phyloP scores from a whole-genome alignment of 1,140 invertebrate genomes.

The Lepidurus couesii region DNA sequence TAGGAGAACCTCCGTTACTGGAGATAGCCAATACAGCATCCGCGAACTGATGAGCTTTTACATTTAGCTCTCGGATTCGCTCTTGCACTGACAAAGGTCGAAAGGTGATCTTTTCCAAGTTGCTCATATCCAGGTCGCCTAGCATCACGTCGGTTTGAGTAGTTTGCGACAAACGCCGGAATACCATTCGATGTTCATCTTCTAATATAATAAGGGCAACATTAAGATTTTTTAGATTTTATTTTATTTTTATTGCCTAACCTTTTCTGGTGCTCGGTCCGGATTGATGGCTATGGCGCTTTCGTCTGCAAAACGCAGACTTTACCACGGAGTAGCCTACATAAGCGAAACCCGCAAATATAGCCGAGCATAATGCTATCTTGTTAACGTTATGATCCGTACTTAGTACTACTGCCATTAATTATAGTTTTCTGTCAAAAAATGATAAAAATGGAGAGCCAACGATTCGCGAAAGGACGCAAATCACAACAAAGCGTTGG shows the following conservation, averaged over 20 bases:
- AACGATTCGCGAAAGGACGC: too few relatives aligned
- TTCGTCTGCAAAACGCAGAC: conserved; percentile 48
- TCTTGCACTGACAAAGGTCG: conserved; percentile 50
- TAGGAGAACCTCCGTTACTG: conserved; percentile 39
- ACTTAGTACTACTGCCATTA: conserved; percentile 14
- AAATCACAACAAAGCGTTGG: background rate
- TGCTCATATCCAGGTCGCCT: conserved; percentile 47
- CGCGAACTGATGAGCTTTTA: conserved; percentile 50
- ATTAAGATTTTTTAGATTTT: conserved; percentile 26
- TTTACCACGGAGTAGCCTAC: conserved; percentile 52
- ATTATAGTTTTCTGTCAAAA: background rate
- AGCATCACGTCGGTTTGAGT: conserved; percentile 51
- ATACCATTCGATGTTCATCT: conserved; percentile 45
- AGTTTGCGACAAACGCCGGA: conserved; percentile 49
- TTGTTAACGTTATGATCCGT: conserved; percentile 37
- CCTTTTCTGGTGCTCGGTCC: background rate
- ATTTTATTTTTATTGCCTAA: conserved; percentile 7
- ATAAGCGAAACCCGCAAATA: conserved; percentile 53
- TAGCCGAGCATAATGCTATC: conserved; percentile 50
- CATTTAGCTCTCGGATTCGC: conserved; percentile 50
- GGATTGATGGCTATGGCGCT: conserved; percentile 40
- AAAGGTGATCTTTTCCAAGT: conserved; percentile 43
- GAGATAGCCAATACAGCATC: conserved; percentile 51
- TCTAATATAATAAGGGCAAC: conserved; percentile 43
- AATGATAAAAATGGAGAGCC: too few relatives aligned